These are phyloP conservation scores for Platalea minor DNA, from an alignment of 2,797 vertebrate species.

Conservation along the genomic window DNA sequence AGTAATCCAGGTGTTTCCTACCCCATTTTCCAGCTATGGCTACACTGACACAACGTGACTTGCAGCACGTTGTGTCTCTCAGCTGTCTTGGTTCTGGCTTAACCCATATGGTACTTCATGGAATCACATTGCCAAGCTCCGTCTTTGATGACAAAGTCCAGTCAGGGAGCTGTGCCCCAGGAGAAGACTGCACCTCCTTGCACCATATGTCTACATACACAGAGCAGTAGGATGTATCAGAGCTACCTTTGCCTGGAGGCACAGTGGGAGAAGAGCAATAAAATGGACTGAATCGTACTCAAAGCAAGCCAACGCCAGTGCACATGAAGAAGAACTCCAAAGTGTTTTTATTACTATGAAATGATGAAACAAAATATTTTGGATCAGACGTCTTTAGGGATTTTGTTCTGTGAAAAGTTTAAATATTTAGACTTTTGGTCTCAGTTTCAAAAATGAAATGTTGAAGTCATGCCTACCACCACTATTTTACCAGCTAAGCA, in stretches of 20 bases:
- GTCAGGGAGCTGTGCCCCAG: rapidly evolving
- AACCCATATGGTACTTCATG: rapidly evolving
- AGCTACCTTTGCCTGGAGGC: background rate
- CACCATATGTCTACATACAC: background rate
- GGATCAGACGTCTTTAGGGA: background rate
- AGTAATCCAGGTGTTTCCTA: background rate
- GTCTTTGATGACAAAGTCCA: background rate
- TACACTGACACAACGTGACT: background rate
- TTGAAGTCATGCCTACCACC: background rate
- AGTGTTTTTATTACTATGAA: background rate
- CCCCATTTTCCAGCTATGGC: background rate
- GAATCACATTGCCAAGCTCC: background rate
- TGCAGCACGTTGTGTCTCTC: background rate
- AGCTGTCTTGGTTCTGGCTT: rapidly evolving
- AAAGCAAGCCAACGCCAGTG: rapidly evolving
- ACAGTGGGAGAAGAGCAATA: background rate
- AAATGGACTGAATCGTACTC: background rate
- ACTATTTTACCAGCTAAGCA: background rate
- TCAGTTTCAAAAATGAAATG: background rate
- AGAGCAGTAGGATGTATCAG: background rate
- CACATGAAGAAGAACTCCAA: background rate
- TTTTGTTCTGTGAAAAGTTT: background rate
- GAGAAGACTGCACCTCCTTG: too few species aligned
- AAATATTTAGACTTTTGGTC: background rate
- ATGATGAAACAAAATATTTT: background rate